Evolutionary conservation across 2,113 vertebrate genomes (phyloP), one percentile per base, ranked within the genome.

Genomic region (Festucalex cinctus): DNA sequence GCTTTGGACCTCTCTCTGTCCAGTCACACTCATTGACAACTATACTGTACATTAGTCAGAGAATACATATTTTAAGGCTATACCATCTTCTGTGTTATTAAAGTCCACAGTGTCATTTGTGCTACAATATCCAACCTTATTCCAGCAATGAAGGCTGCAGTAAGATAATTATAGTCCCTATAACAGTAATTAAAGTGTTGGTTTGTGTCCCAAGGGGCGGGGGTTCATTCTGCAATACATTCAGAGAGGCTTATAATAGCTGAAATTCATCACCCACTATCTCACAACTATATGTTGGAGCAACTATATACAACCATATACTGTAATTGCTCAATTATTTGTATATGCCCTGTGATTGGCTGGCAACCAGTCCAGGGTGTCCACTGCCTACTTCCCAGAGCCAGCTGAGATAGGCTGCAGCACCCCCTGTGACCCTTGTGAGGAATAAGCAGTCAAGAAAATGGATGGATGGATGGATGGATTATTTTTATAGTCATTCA

Each of bases 121-220:
- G 65, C 59, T 28, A 28, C 70, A 64, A 66, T 56, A 70, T 68
- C 69, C 73, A 68, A 2, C 54, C 71, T 49, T 66, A 17, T 74
- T 68, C 63, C 54, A 58, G 57, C 60, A 54, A 60, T 41, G 24
- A 28, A 0, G 20, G 39, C 57, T 69, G 35, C 26, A 59, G 60
- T 10, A 19, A 36, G 44, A 70, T 74, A 43, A 87, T 79, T 81
- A 64, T 57, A 73, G 53, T 76, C 20, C 76, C 28, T 74, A 79
- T 69, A 82, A 74, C 65, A 73, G 53, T 76, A 69, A 83, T 81
- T 87, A 74, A 1, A 59, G 65, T 0, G 66, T 79, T 73, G 75
- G 74, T 14, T 43, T 77, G 43, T 53, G 46, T 54, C 39, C 16
- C 19, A 32, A 3, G 66, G 48, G 36, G 49, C 41, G 3, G 66